A percentile compares a stretch with the other conserved stretches of the same genome.
Conservation (phyloP, 2,888 invertebrate species). For the Cryptophagus acutangulus region DNA sequence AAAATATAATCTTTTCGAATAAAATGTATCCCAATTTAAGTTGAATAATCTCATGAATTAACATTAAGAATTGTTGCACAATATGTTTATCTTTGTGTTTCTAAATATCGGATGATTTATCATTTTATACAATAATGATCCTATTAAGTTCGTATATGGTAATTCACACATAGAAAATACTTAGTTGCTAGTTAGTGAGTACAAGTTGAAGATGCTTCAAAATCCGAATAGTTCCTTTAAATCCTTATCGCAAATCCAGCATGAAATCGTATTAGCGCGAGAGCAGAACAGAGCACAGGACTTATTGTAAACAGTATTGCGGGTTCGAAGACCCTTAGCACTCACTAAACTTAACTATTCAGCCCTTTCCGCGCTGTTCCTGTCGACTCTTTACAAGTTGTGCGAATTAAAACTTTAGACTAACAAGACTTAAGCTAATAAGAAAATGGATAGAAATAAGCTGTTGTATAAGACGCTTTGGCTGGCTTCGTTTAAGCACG, state of each 20-base stretch:
- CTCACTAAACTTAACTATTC: slow-evolving; percentile 46
- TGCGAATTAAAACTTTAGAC: slow-evolving; percentile 61
- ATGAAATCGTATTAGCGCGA: slow-evolving; percentile 61
- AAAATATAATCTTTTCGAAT: no score
- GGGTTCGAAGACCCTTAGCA: slow-evolving; percentile 48
- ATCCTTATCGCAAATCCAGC: slow-evolving; percentile 63
- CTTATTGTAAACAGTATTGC: slow-evolving; percentile 50
- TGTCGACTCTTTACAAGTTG: slow-evolving; percentile 50
- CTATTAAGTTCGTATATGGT: no score
- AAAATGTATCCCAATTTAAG: no score
- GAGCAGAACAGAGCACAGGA: slow-evolving; percentile 44
- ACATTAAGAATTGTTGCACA: no score
- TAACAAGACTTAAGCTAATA: slow-evolving; percentile 55
- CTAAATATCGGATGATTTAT: no score
- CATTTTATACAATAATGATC: no score
- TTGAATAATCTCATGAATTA: no score
- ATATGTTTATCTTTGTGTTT: no score
- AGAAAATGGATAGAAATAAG: slow-evolving; percentile 50
- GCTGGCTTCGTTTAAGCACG: slow-evolving; percentile 28
- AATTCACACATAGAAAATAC: no score
- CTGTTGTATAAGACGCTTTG: slow-evolving; percentile 48
- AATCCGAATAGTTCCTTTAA: slow-evolving; percentile 47
- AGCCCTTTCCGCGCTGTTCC: slow-evolving; percentile 39
- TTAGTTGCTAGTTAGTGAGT: no score
- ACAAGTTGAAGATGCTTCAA: slow-evolving; percentile 15